Base-by-base conservation (phyloP, 2,888 invertebrate species). In the Pyrrhia umbra region DNA sequence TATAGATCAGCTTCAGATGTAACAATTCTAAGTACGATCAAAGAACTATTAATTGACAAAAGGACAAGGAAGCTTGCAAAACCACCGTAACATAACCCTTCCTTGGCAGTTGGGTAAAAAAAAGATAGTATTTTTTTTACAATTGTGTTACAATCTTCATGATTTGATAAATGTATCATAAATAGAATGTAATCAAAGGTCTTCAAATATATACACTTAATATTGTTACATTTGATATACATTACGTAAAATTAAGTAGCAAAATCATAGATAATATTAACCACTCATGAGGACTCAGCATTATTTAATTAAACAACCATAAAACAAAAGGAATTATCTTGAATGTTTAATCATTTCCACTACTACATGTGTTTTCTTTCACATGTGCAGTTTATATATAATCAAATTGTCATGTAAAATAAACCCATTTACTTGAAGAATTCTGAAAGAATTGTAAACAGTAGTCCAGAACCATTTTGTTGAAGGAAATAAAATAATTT, bases 401-500 rank as follows among this genome's bases (percentile, higher is more conserved):
- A 47, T 45, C 6, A n/a, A 42, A 13, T 40, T 60, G 25, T 21
- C n/a, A n/a, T 34, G 34, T n/a, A 34, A 34, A 45, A 9, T 21
- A 45, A 57, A 55, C 18, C 30, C 2, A 51, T 13, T 1, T 20
- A 18, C 37, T 40, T 18, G 25, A 49, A 45, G 15, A 27, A 58
- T 23, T 54, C 27, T 18, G 39, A 16, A 51, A 27, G n/a, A 58
- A 52, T 61, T 65, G 46, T 66, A 57, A 58, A 56, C 34, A n/a
- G 34, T 49, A 63, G 51, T 64, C 54, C 58, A 61, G 20, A 60
- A 60, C 16, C 8, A 34, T 30, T 59, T 40, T 75, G 68, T 72
- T 75, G 45, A 64, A 51, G 10, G 30, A 62, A 79, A 74, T 68
- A 66, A 75, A 79, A 75, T 50, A 49, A 68, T 64, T 68, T 55